Base-by-base conservation (phyloP, 2,797 vertebrate genomes). In the Muraenolepis orangiensis region DNA sequence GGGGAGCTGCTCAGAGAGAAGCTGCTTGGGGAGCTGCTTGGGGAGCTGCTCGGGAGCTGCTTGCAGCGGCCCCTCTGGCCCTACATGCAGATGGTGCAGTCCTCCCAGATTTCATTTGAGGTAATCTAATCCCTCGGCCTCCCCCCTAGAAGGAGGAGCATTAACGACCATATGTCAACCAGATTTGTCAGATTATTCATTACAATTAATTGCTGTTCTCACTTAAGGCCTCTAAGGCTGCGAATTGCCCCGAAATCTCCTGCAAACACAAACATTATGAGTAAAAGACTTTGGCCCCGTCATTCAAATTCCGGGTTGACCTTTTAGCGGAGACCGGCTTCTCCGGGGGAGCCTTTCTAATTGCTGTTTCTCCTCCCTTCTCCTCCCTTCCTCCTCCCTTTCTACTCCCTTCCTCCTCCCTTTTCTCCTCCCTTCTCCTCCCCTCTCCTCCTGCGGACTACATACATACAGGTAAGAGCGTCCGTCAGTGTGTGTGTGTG, bases 181-280 rank as follows among this genome's bases (percentile, higher is more conserved):
- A 99, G 97, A 98, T 98, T 99, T 99, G 98, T 99, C 97, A 99
- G 97, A 99, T 98, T 99, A 99, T 99, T 99, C 98, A 99, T 98
- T 99, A 99, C 98, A 99, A 99, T 99, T 99, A 99, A 99, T 99
- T 99, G 98, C 97, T 98, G 97, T 98, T 99, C 97, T 96, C 97
- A 99, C 96, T 99, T 98, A 98, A 98, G 97, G 98, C 97, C 98
- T 98, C 98, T 99, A 99, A 99, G 96, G 97, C 97, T 96, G 96
- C 94, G 98, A 99, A 99, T 99, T 97, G 96, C 97, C 96, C 96
- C 86, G 94, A 98, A 99, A 99, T 98, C 97, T 98, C 98, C 96
- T 96, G 97, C 97, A 99, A 99, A 99, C 97, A 99, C 96, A 97
- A 98, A 95, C 98, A 98, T 98, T 98, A 99, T 99, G 97, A 99